These are phyloP conservation scores for Setophaga kirtlandii DNA, from an alignment of 2,113 vertebrate genomes.

Conservation along the genomic window DNA sequence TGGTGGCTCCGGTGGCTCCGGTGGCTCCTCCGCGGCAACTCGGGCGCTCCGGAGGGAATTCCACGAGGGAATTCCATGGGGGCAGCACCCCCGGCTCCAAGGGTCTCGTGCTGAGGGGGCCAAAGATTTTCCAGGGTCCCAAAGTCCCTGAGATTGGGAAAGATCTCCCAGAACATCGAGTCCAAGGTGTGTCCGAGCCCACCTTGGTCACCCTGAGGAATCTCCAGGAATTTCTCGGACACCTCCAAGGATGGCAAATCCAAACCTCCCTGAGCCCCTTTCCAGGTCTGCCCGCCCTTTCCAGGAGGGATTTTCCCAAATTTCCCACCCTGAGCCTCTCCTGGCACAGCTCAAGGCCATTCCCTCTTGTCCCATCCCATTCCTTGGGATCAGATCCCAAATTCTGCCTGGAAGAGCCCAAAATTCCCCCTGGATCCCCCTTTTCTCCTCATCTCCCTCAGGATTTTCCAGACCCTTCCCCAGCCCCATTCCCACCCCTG, in stretches of 20 bases:
- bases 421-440: not conserved
- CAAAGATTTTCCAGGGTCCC: not conserved
- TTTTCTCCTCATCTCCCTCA: not conserved
- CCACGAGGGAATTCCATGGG: fast-evolving
- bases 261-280: not conserved
- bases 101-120: too few species aligned
- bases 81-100: not conserved
- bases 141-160: not conserved
- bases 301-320: not conserved
- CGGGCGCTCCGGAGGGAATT: fast-evolving
- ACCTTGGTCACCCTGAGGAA: fast-evolving
- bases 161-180: fast-evolving
- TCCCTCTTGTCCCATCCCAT: fast-evolving
- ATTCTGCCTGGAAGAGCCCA: fast-evolving
- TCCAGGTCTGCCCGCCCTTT: not conserved
- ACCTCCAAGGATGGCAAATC: fast-evolving
- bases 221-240: fast-evolving
- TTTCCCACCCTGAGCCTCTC: not conserved
- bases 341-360: fast-evolving
- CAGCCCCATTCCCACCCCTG: fast-evolving
- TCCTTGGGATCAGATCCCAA: not conserved
- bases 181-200: fast-evolving
- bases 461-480: not conserved
- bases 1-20: not conserved
- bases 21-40: not conserved